Conservation (phyloP, 2,113 vertebrate species). For the Embiotoca jacksoni region DNA sequence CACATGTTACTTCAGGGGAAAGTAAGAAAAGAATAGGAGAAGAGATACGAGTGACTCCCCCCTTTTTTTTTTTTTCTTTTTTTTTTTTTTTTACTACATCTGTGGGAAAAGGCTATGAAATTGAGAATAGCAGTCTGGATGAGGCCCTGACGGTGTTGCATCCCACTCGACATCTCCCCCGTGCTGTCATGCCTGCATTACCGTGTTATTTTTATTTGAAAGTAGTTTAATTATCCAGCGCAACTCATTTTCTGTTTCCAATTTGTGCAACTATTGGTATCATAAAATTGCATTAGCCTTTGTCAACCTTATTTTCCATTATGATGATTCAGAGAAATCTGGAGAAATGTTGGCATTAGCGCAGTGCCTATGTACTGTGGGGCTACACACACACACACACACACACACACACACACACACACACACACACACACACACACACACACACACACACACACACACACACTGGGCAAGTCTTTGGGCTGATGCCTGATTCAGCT, state of each 20-base stretch:
- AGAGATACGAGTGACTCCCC: background rate
- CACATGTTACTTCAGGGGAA: background rate
- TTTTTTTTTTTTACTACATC: background rate
- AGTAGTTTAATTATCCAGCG: conserved; percentile 32
- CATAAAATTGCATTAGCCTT: conserved; percentile 55
- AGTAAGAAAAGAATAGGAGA: background rate
- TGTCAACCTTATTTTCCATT: conserved; percentile 38
- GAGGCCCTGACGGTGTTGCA: background rate
- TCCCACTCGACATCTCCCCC: conserved; percentile 2
- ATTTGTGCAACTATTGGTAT: conserved; percentile 47
- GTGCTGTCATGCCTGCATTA: conserved; percentile 3
- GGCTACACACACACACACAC: no score
- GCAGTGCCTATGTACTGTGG: background rate
- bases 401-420: no score
- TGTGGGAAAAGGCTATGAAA: background rate
- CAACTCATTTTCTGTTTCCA: conserved; percentile 39
- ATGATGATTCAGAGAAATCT: conserved; percentile 43
- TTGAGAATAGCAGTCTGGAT: conserved; percentile 3
- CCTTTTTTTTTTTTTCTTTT: no score
- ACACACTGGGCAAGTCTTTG: conserved; percentile 8
- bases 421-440: no score
- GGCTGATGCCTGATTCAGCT: conserved; percentile 52
- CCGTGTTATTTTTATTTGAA: conserved; percentile 20
- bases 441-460: no score
- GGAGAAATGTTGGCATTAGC: background rate